Base-by-base conservation (phyloP, 1,140 invertebrate genomes). In the Brachionus asplanchnoidis region DNA sequence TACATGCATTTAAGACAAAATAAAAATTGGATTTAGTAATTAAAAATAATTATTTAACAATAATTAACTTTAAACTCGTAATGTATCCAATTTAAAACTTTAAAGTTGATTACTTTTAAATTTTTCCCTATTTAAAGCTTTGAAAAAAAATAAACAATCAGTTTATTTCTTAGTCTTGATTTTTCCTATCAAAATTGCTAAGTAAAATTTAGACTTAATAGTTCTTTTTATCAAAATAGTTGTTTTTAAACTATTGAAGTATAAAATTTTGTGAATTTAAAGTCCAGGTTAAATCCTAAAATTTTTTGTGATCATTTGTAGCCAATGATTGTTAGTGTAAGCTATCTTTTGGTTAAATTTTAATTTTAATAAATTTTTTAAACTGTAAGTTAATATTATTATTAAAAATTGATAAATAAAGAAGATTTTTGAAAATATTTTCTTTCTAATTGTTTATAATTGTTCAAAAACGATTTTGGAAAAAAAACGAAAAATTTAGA, bases 41-140 rank as follows among this genome's bases (percentile, higher is more conserved):
- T 68, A 68, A 68, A 68, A 32, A 68, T 36, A 68, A 68, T 6
- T 9, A 65, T 65, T 65, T 65, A 68, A 68, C 26, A 68, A 68
- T 68, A 23, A 40, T 17, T 68, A 32, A 32, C 26, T 32, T 68
- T 14, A 68, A 32, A 32, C n/a, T 68, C 28, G 14, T 68, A 12
- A 68, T 68, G 12, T 68, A 32, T 32, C 9, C 3, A 32, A 68
- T 68, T 68, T 28, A 12, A 26, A 32, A 14, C 12, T 32, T 2
- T 14, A 28, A 68, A 40, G 14, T 68, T 68, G 17, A 32, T 40
- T 60, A 60, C 20, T 60, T 60, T 26, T 9, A 20, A 60, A 60
- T 20, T 60, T 60, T 2, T 56, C n/a, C 53, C 17, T 60, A 20
- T 60, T 60, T 46, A 46, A 36, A 53, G 6, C 17, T 60, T 60